These are phyloP conservation scores for Drosophila dives DNA, from an alignment of 2,888 invertebrate species.

Conservation along the genomic window DNA sequence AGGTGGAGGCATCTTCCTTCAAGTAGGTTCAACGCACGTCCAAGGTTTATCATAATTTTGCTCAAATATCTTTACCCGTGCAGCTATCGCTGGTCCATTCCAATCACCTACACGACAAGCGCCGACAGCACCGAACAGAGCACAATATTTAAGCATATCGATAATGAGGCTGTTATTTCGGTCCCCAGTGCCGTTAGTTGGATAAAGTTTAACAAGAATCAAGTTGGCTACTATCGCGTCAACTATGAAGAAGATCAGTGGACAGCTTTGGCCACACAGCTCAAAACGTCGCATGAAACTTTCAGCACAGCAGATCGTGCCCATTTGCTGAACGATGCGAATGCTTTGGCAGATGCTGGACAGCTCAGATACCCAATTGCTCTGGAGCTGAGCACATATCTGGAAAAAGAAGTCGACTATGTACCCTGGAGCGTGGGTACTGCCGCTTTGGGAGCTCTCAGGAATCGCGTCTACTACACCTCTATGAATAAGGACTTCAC, in stretches of 20 bases:
- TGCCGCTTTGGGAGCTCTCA: slow-evolving; percentile 86
- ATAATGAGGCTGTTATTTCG: slow-evolving; percentile 85
- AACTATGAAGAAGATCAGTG: slow-evolving; percentile 91
- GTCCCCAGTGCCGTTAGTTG: slow-evolving; percentile 86
- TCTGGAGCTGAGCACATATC: slow-evolving; percentile 89
- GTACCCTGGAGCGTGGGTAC: slow-evolving; percentile 92
- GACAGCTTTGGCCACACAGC: slow-evolving; percentile 84
- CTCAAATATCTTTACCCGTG: slow-evolving; percentile 41
- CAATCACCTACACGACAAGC: slow-evolving; percentile 90
- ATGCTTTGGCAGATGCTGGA: slow-evolving; percentile 91
- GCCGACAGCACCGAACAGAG: slow-evolving; percentile 83
- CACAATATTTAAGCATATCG: slow-evolving; percentile 83
- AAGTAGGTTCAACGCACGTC: slow-evolving; percentile 84
- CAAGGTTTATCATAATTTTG: background rate
- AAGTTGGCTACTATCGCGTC: slow-evolving; percentile 95
- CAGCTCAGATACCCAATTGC: slow-evolving; percentile 89
- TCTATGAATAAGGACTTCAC: slow-evolving; percentile 86
- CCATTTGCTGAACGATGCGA: slow-evolving; percentile 92
- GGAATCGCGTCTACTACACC: slow-evolving; percentile 86
- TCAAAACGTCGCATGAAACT: slow-evolving; percentile 76
- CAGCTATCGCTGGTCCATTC: slow-evolving; percentile 94
- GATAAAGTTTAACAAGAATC: slow-evolving; percentile 94
- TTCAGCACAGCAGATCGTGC: slow-evolving; percentile 90
- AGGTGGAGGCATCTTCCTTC: slow-evolving; percentile 85
- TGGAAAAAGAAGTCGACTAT: slow-evolving; percentile 88